Percentiles rank a stretch among this genome's conserved stretches.
phyloP scores from a whole-genome alignment of 2,113 vertebrate genomes.

The Coryphaenoides rupestris region DNA sequence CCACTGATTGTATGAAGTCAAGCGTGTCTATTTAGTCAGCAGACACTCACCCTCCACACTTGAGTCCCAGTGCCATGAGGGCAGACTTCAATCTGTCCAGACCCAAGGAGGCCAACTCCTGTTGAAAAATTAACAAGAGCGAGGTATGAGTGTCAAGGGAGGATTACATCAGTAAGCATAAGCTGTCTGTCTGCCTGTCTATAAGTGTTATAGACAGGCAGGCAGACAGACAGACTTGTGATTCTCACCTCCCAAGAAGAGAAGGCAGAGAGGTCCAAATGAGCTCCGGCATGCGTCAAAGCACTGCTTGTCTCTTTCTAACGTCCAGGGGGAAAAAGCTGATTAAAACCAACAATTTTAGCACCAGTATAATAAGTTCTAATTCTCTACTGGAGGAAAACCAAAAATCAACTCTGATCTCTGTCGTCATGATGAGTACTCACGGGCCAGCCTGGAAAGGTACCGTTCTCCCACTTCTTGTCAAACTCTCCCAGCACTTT shows the following conservation, averaged over 20 bases:
- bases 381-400: neutral
- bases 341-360: neutral
- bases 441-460: conserved; percentile 96
- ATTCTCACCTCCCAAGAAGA: conserved; percentile 94
- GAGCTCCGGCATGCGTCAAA: conserved; percentile 92
- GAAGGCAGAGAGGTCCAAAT: conserved; percentile 97
- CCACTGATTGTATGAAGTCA: neutral
- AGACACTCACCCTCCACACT: conserved; percentile 91
- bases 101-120: conserved; percentile 97
- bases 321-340: neutral
- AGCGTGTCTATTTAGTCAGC: neutral
- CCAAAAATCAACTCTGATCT: neutral
- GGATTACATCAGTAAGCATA: neutral
- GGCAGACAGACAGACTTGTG: too few species aligned
- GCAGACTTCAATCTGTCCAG: conserved; percentile 97
- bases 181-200: too few species aligned
- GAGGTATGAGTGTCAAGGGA: neutral
- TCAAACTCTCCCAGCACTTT: conserved; percentile 94
- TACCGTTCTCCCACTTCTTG: conserved; percentile 95
- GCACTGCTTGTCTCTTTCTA: conserved; percentile 98
- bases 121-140: rapidly evolving
- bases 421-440: conserved; percentile 33
- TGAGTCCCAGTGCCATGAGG: conserved; percentile 90
- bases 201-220: neutral
- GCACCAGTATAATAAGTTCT: too few species aligned